phyloP scores from a whole-genome alignment of 1,140 invertebrate species.

The Lineus longissimus region DNA sequence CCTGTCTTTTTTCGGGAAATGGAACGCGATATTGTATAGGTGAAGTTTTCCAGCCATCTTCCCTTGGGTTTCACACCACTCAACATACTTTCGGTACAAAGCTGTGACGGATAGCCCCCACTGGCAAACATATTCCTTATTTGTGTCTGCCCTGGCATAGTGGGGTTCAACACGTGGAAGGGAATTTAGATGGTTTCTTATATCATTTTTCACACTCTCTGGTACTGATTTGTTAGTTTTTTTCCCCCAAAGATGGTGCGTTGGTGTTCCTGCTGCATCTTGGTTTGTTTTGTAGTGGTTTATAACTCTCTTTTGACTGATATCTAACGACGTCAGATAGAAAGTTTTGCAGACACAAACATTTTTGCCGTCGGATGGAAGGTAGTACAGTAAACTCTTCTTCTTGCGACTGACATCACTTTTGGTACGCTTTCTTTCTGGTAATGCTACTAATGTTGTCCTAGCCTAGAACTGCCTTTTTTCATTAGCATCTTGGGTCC shows the following conservation, averaged over 20 bases:
- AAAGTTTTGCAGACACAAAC: slow-evolving; percentile 5
- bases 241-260: background rate
- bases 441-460: background rate
- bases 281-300: background rate
- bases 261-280: background rate
- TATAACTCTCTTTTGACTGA: background rate
- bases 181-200: slow-evolving; percentile 8
- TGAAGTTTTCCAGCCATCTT: slow-evolving; percentile 9
- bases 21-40: slow-evolving; percentile 22
- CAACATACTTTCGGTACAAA: slow-evolving; percentile 12
- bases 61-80: slow-evolving; percentile 10
- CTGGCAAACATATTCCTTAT: slow-evolving; percentile 8
- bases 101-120: background rate
- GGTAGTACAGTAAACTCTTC: background rate
- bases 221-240: background rate
- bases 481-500: slow-evolving; percentile 8
- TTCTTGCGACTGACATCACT: background rate
- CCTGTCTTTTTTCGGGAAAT: slow-evolving; percentile 21
- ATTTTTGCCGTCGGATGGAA: background rate
- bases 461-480: slow-evolving; percentile 5
- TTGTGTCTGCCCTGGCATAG: background rate
- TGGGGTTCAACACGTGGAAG: slow-evolving; percentile 8
- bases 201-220: background rate
- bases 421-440: slow-evolving; percentile 7
- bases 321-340: slow-evolving; percentile 10